Percentiles rank a stretch among this genome's conserved stretches.
Conservation (phyloP, 2,888 invertebrate genomes). For the Stratiomys singularior region DNA sequence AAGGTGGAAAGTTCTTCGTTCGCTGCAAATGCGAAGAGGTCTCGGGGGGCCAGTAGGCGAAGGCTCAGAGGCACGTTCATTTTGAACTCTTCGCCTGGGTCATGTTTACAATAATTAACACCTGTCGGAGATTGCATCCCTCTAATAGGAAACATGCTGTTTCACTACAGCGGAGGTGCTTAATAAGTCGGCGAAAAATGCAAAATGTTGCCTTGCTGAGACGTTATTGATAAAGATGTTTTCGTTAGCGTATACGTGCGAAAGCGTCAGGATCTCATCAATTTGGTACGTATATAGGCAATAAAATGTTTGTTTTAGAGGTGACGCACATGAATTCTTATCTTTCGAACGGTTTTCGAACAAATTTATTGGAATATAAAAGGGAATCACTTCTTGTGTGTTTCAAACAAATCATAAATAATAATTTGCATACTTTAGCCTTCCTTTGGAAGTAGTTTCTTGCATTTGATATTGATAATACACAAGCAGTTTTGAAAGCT, state of each 20-base stretch:
- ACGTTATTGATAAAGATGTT: background rate
- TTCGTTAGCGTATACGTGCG: background rate
- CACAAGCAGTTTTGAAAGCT: too few relatives aligned
- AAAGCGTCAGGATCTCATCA: background rate
- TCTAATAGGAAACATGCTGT: slow-evolving; percentile 14
- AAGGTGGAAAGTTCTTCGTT: background rate
- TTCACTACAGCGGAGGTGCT: background rate
- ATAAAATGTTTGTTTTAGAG: too few relatives aligned
- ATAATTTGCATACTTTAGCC: too few relatives aligned
- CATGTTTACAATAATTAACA: slow-evolving; percentile 46
- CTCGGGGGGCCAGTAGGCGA: background rate
- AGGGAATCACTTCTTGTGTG: too few relatives aligned
- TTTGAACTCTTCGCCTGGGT: slow-evolving; percentile 31
- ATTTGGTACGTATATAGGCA: too few relatives aligned
- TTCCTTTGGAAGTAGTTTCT: too few relatives aligned
- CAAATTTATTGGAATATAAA: too few relatives aligned
- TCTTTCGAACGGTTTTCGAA: too few relatives aligned
- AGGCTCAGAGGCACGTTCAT: slow-evolving; percentile 13
- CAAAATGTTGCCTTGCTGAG: background rate
- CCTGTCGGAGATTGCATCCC: slow-evolving; percentile 38
- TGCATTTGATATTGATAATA: too few relatives aligned
- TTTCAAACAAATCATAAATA: too few relatives aligned
- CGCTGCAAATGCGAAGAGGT: background rate
- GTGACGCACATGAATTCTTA: too few relatives aligned
- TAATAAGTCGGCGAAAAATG: background rate